Base-by-base conservation (phyloP, 2,888 invertebrate genomes). In the Anoncus sp. region DNA sequence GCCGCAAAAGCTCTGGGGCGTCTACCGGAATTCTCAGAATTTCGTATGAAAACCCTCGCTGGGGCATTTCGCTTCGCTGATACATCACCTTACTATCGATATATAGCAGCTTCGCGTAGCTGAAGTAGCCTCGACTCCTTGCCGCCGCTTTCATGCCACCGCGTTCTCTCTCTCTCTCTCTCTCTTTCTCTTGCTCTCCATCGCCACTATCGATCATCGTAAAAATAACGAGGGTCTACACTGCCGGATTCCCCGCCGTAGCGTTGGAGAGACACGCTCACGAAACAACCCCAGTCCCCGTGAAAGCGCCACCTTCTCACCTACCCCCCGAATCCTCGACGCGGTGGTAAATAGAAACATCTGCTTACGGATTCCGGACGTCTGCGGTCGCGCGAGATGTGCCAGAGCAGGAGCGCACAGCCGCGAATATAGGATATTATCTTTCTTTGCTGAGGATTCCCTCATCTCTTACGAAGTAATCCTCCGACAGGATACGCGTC, bases 301-400 rank as follows among this genome's bases (percentile, higher is more conserved):
- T 70, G 14, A 47, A 47, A 65, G 6, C 24, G 45, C 80, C 79
- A 79, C 69, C 63, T n/a, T n/a, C n/a, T 73, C 75, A 73, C 60
- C 55, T 60, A 55, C 45, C 45, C 27, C 9, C 40, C 24, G 43
- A 16, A 35, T n/a, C n/a, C 63, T 62, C 53, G 9, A 10, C 53
- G n/a, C n/a, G 59, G 73, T 75, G 75, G 86, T 82, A 88, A 87
- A 87, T 85, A 87, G 87, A 85, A 87, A 89, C 87, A 88, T 86
- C 87, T 87, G 87, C 69, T 88, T 86, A 84, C 80, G 86, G 85
- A 89, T 87, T 86, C 85, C 80, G 75, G 74, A 82, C 80, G 84
- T 86, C 85, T 85, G 84, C 83, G 66, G 49, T 71, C 67, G 67
- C 51, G 63, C 24, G n/a, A 63, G 55, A 67, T 31, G 27, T 55